A percentile compares a stretch with the other conserved stretches of the same genome.
phyloP scores from a whole-genome alignment of 1,140 invertebrate genomes.

The Linepithema humile region DNA sequence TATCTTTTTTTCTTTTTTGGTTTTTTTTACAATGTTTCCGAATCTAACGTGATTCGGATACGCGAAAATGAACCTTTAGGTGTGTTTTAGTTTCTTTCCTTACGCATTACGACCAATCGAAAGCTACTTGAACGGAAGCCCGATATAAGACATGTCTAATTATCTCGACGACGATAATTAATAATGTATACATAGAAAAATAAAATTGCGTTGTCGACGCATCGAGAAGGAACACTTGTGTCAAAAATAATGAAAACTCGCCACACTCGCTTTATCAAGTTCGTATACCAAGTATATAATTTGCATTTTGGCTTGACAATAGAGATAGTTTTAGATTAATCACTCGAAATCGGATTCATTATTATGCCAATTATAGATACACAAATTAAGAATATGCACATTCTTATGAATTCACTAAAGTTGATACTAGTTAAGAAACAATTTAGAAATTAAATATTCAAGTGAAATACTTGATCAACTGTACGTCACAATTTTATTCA shows the following conservation, averaged over 20 bases:
- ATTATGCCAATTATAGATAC: not conserved
- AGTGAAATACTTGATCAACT: no score
- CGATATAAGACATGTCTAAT: slow-evolving; percentile 50
- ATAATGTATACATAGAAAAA: slow-evolving; percentile 62
- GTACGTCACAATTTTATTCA: no score
- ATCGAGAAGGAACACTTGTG: slow-evolving; percentile 65
- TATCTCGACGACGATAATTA: slow-evolving; percentile 16
- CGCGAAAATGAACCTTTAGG: not conserved
- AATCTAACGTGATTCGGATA: not conserved
- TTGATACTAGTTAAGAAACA: slow-evolving; percentile 22
- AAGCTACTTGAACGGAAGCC: slow-evolving; percentile 62
- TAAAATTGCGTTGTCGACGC: slow-evolving; percentile 63
- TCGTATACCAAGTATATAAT: not conserved
- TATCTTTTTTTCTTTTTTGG: not conserved
- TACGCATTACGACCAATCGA: slow-evolving; percentile 13
- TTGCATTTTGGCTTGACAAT: not conserved
- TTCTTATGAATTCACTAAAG: not conserved
- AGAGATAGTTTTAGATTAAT: not conserved
- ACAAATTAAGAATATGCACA: slow-evolving; percentile 2
- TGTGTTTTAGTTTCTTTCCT: not conserved
- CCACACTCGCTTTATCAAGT: slow-evolving; percentile 25
- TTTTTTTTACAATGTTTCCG: not conserved
- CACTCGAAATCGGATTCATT: not conserved
- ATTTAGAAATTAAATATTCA: not conserved
- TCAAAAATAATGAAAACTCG: slow-evolving; percentile 65